These are phyloP conservation scores for Leptopilina boulardi DNA, from an alignment of 1,140 invertebrate genomes.

Conservation along the genomic window DNA sequence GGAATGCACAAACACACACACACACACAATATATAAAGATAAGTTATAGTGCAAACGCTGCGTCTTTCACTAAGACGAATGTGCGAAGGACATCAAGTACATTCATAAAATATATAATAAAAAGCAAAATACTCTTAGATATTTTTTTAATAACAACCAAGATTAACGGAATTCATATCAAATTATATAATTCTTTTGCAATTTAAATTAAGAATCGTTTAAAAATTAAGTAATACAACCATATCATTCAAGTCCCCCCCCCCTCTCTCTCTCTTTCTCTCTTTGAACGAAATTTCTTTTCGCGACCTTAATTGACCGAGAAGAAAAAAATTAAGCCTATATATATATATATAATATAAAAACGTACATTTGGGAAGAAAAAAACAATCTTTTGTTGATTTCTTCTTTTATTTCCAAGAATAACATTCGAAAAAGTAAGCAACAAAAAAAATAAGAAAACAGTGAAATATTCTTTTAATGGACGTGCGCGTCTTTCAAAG, in stretches of 20 bases:
- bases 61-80: background rate
- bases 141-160: too few species aligned
- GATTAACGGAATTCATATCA: slow-evolving; percentile 17
- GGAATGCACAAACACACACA: slow-evolving; percentile 1
- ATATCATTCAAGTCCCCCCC: background rate
- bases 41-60: slow-evolving; percentile 1
- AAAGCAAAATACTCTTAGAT: too few species aligned
- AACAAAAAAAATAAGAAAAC: background rate
- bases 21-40: background rate
- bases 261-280: too few species aligned
- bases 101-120: background rate
- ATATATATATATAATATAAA: too few species aligned
- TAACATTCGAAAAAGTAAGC: background rate
- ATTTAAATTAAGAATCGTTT: background rate
- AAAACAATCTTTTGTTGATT: background rate
- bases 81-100: background rate
- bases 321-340: background rate
- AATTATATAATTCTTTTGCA: slow-evolving; percentile 1
- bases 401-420: background rate
- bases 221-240: background rate
- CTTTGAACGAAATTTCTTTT: background rate
- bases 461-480: background rate
- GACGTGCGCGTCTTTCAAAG: background rate
- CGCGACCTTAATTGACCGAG: background rate
- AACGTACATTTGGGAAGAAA: background rate